Percentiles rank a stretch among this genome's conserved stretches.
These are phyloP conservation scores for Parnassius smintheus DNA, from an alignment of 2,888 invertebrate species.

Conservation along the genomic window DNA sequence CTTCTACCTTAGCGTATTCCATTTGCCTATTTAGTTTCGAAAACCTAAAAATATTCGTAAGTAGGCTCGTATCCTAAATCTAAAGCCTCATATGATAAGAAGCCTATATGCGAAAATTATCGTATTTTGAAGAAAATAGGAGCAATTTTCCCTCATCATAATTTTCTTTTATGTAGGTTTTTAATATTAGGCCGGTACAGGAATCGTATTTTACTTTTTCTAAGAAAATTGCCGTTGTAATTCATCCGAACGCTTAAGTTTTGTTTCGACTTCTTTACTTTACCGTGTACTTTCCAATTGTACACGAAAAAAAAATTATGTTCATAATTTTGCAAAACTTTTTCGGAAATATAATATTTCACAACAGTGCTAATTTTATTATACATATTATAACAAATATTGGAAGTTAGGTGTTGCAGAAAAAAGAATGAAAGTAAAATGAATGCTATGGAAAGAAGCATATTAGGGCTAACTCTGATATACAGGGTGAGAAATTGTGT, in stretches of 20 bases:
- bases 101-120: conserved; percentile 15
- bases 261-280: conserved; percentile 7
- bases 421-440: too few relatives aligned
- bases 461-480: too few relatives aligned
- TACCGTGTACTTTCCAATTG: neutral
- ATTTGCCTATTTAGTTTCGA: conserved; percentile 33
- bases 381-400: too few relatives aligned
- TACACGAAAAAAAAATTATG: neutral
- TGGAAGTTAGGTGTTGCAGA: too few relatives aligned
- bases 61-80: conserved; percentile 28
- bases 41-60: conserved; percentile 32
- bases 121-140: conserved; percentile 11
- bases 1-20: conserved; percentile 28
- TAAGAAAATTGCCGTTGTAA: conserved; percentile 15
- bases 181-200: conserved; percentile 17
- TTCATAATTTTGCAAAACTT: too few relatives aligned
- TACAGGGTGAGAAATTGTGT: too few relatives aligned
- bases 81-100: conserved; percentile 17
- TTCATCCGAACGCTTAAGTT: conserved; percentile 19
- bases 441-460: too few relatives aligned
- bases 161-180: conserved; percentile 13
- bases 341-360: too few relatives aligned
- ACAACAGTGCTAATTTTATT: too few relatives aligned
- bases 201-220: conserved; percentile 24
- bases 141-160: conserved; percentile 17